Percentiles rank a stretch among this genome's conserved stretches.
phyloP scores from a whole-genome alignment of 2,113 vertebrate species.

The Trochalopteron elliotii region DNA sequence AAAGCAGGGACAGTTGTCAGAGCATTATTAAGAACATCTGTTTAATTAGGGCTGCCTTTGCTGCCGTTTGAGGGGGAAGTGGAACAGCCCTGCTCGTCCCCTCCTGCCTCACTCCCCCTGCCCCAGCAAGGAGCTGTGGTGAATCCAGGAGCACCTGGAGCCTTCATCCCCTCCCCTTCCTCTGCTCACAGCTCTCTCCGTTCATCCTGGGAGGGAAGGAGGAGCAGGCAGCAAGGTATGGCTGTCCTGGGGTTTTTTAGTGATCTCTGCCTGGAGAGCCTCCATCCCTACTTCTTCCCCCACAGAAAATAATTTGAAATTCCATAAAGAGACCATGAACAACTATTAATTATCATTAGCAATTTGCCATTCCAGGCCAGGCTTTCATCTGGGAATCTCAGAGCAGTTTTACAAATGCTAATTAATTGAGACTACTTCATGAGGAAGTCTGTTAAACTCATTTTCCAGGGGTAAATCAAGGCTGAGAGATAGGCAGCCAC shows the following conservation, averaged over 20 bases:
- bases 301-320: constrained; percentile 23
- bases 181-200: background rate
- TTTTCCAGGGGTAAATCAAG: constrained; percentile 53
- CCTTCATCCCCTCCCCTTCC: background rate
- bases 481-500: background rate
- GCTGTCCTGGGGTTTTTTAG: background rate
- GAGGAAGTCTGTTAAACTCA: constrained; percentile 37
- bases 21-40: constrained; percentile 47
- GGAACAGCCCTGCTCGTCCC: background rate
- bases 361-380: constrained; percentile 58
- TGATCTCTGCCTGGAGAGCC: background rate
- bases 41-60: constrained; percentile 48
- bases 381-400: constrained; percentile 56
- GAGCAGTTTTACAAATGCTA: constrained; percentile 47
- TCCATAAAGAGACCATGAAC: constrained; percentile 34
- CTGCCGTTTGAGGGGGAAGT: background rate
- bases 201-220: background rate
- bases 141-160: background rate
- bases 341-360: constrained; percentile 66
- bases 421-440: constrained; percentile 57
- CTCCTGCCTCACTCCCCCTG: background rate
- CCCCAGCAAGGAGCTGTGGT: background rate
- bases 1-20: constrained; percentile 52
- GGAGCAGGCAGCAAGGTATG: background rate
- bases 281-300: background rate